A percentile compares a stretch with the other conserved stretches of the same genome.
These are phyloP conservation scores for Corythornis vintsioides DNA, from an alignment of 2,113 vertebrate species.

Conservation along the genomic window DNA sequence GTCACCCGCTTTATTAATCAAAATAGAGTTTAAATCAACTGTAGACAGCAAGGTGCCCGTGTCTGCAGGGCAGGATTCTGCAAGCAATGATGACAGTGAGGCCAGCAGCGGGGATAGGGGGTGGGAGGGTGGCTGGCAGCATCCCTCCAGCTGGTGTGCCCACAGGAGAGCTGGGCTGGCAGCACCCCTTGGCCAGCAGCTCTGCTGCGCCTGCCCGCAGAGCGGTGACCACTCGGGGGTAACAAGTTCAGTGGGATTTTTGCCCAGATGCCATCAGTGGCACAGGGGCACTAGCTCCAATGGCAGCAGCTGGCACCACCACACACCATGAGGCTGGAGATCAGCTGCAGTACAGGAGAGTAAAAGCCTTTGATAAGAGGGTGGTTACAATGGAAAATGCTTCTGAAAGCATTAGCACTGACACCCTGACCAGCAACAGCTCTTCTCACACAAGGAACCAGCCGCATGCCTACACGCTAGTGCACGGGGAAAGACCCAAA, in stretches of 20 bases:
- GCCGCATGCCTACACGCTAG: rapidly evolving
- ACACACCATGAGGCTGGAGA: rapidly evolving
- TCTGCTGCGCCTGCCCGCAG: neutral
- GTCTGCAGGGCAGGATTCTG: neutral
- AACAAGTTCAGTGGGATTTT: neutral
- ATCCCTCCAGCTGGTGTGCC: neutral
- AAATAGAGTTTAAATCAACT: too few species aligned
- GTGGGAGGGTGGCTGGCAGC: neutral
- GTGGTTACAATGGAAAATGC: neutral
- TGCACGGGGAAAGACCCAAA: neutral
- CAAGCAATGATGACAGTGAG: neutral
- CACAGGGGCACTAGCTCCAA: rapidly evolving
- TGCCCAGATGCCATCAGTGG: neutral
- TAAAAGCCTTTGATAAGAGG: neutral
- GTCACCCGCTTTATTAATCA: neutral
- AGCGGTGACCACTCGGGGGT: too few species aligned
- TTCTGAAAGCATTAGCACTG: neutral
- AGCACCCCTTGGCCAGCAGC: neutral
- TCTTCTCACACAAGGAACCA: rapidly evolving
- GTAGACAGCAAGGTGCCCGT: neutral
- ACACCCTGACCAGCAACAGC: neutral
- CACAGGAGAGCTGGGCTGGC: neutral
- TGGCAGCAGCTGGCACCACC: neutral
- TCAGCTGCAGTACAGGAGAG: neutral
- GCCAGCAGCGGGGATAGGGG: neutral